phyloP scores from a whole-genome alignment of 2,888 invertebrate genomes.

The Drosophila mayaguana region DNA sequence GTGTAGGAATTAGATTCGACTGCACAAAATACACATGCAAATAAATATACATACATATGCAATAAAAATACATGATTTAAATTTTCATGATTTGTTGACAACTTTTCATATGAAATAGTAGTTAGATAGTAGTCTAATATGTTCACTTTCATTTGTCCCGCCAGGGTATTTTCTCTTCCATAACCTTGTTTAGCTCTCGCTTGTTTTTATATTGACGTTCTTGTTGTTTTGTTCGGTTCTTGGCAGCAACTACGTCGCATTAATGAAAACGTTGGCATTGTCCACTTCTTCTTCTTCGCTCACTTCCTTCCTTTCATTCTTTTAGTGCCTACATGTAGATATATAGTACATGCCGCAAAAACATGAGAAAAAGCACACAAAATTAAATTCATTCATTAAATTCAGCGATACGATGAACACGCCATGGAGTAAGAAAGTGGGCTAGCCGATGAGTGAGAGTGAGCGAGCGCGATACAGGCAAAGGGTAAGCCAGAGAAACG shows the following conservation, averaged over 20 bases:
- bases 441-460: not conserved
- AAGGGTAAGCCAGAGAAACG: not conserved
- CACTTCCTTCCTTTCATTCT: conserved; percentile 75
- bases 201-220: conserved; percentile 27
- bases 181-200: conserved; percentile 7
- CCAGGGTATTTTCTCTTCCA: conserved; percentile 28
- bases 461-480: not conserved
- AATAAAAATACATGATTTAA: not conserved
- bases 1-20: not conserved
- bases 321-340: conserved; percentile 44
- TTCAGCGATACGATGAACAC: conserved; percentile 50
- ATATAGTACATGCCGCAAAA: conserved; percentile 38
- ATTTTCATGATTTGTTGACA: not conserved
- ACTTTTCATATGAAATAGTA: not conserved
- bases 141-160: not conserved
- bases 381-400: conserved; percentile 81
- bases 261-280: conserved; percentile 81
- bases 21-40: not conserved
- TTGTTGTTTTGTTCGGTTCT: conserved; percentile 58
- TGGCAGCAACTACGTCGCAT: conserved; percentile 75
- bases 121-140: not conserved
- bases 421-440: conserved; percentile 41
- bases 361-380: conserved; percentile 55
- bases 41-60: not conserved
- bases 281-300: conserved; percentile 72